Percentiles rank a stretch among this genome's conserved stretches.
These are phyloP conservation scores for Hartigia nigra DNA, from an alignment of 2,888 invertebrate genomes.

Conservation along the genomic window DNA sequence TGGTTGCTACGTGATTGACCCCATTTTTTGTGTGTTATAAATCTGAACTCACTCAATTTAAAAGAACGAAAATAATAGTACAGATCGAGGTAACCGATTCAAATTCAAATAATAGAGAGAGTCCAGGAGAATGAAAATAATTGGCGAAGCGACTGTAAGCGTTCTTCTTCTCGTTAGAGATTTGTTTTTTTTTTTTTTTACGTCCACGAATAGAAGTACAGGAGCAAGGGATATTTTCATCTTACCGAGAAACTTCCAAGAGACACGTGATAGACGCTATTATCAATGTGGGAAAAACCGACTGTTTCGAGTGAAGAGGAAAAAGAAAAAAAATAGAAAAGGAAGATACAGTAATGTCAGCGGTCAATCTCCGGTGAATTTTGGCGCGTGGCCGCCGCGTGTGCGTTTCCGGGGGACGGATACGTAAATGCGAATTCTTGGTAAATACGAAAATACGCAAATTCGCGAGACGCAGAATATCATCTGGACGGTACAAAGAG, in stretches of 20 bases:
- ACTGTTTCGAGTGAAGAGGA: not conserved
- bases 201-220: not conserved
- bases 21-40: not conserved
- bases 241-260: not conserved
- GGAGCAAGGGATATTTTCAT: not conserved
- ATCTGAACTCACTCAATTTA: not conserved
- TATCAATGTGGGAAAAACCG: not conserved
- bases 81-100: not conserved
- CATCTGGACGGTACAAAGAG: not conserved
- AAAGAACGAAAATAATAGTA: not conserved
- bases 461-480: conserved; percentile 33
- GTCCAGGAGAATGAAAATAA: not conserved
- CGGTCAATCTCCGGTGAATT: not conserved
- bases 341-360: not conserved
- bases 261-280: not conserved
- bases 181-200: not conserved
- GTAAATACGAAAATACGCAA: conserved; percentile 43
- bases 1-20: not conserved
- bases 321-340: not conserved
- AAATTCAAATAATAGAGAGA: not conserved
- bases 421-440: conserved; percentile 27
- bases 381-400: not conserved
- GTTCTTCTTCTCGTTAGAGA: not conserved
- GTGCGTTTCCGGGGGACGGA: not conserved
- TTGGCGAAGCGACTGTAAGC: not conserved